Conservation (phyloP, 1,140 invertebrate species). For the Chrysopa pallens region DNA sequence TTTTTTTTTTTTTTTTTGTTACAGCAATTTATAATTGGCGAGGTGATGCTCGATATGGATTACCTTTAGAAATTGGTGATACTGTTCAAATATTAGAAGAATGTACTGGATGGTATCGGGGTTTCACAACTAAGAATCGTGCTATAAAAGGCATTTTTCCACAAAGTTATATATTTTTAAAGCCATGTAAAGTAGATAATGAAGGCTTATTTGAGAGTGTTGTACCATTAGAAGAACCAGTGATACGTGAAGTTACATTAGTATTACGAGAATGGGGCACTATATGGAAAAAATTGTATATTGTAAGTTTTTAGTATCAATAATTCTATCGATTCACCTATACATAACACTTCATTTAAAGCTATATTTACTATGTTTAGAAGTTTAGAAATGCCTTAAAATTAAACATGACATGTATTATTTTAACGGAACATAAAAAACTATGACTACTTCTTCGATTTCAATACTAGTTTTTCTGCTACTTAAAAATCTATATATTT, state of each 20-base stretch:
- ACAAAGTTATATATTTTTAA: conserved; percentile 50
- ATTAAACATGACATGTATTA: too few relatives aligned
- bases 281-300: conserved; percentile 80
- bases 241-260: conserved; percentile 77
- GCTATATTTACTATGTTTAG: not conserved
- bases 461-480: too few relatives aligned
- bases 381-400: not conserved
- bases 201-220: conserved; percentile 51
- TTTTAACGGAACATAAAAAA: not conserved
- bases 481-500: too few relatives aligned
- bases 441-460: too few relatives aligned
- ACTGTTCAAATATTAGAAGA: conserved; percentile 81
- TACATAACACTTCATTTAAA: not conserved
- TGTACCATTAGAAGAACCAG: conserved; percentile 61
- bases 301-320: conserved; percentile 48
- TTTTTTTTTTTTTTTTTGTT: conserved; percentile 23
- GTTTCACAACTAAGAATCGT: conserved; percentile 64
- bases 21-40: conserved; percentile 80
- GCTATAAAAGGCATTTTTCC: conserved; percentile 76
- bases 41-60: conserved; percentile 59
- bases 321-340: not conserved
- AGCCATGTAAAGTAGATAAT: conserved; percentile 59
- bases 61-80: conserved; percentile 76
- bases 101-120: conserved; percentile 75
- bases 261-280: conserved; percentile 84